Evolutionary conservation across 2,113 vertebrate genomes (phyloP).

Genomic region (Dipodomys spectabilis): DNA sequence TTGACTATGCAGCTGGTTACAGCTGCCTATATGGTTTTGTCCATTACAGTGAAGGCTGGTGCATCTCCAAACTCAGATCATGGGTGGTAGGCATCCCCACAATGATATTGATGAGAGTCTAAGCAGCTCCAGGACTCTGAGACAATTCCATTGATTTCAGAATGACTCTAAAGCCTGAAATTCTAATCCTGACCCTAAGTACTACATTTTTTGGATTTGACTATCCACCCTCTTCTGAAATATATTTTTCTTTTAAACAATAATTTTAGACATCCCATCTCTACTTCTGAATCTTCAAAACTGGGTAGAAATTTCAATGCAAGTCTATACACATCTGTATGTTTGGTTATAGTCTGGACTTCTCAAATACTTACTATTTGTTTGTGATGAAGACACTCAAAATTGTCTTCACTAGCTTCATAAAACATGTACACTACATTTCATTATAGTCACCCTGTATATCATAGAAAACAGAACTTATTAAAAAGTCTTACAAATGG

Average conservation of each 20-base stretch:
- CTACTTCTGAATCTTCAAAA: constrained; percentile 11
- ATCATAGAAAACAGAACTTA: not conserved
- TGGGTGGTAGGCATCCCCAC: constrained; percentile 56
- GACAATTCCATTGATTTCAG: not conserved
- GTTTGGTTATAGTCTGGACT: not conserved
- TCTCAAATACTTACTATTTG: not conserved
- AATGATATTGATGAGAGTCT: constrained; percentile 55
- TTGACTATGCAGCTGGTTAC: constrained; percentile 75
- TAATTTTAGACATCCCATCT: not conserved
- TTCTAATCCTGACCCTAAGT: not conserved
- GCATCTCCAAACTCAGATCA: constrained; percentile 59
- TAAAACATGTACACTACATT: not conserved
- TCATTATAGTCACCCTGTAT: not conserved
- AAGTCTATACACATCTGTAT: not conserved
- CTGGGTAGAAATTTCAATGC: not conserved
- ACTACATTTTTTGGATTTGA: not conserved
- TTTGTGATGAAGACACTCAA: not conserved
- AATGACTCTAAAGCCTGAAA: not conserved
- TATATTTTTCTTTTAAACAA: not conserved
- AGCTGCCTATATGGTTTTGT: constrained; percentile 73
- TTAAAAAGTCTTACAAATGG: not conserved
- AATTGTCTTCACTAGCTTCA: not conserved
- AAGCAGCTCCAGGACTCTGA: constrained; percentile 48
- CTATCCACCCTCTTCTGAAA: not conserved
- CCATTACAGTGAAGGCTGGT: constrained; percentile 62